phyloP scores from a whole-genome alignment of 2,888 invertebrate genomes.

The Limnephilus auricula region DNA sequence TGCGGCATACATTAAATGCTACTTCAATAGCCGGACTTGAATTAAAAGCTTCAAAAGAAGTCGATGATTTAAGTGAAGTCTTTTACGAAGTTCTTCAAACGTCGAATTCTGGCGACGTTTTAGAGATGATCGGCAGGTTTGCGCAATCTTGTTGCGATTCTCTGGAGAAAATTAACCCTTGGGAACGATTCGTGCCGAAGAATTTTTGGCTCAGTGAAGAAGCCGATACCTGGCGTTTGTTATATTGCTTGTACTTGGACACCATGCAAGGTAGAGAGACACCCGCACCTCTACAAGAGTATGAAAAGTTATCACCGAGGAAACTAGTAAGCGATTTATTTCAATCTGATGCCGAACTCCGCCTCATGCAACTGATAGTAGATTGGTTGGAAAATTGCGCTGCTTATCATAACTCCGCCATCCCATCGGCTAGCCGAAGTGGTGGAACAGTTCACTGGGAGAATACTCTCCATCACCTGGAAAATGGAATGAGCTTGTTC shows the following conservation, averaged over 20 bases:
- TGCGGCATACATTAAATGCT: conserved; percentile 48
- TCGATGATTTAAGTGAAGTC: conserved; percentile 72
- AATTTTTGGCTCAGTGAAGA: conserved; percentile 86
- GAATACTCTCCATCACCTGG: conserved; percentile 90
- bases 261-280: conserved; percentile 77
- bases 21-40: conserved; percentile 46
- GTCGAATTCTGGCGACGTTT: conserved; percentile 76
- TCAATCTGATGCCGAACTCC: conserved; percentile 77
- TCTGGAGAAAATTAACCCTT: conserved; percentile 76
- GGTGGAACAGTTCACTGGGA: conserved; percentile 90
- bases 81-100: conserved; percentile 76
- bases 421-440: conserved; percentile 72
- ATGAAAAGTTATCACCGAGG: conserved; percentile 74
- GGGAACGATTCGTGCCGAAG: conserved; percentile 75
- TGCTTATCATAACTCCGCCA: conserved; percentile 85
- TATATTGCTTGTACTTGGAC: conserved; percentile 90
- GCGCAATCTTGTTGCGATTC: conserved; percentile 81
- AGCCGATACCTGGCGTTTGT: conserved; percentile 91
- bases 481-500: conserved; percentile 76
- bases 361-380: conserved; percentile 89
- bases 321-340: conserved; percentile 73
- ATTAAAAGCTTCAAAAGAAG: conserved; percentile 38
- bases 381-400: conserved; percentile 96
- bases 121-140: conserved; percentile 81
- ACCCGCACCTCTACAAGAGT: conserved; percentile 74